Conservation (phyloP, 2,113 vertebrate species). For the Lagopus muta region DNA sequence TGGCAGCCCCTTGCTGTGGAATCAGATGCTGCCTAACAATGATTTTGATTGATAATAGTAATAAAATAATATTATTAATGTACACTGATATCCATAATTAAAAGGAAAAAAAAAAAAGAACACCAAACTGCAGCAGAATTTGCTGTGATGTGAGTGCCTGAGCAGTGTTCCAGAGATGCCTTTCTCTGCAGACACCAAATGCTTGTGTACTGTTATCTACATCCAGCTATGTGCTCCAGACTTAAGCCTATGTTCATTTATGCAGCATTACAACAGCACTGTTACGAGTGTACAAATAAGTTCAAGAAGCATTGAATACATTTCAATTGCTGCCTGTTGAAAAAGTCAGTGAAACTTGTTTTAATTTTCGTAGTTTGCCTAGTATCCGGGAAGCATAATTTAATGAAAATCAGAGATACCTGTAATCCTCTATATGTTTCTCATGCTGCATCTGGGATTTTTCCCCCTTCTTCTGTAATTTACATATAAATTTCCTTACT, state of each 20-base stretch:
- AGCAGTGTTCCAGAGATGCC: neutral
- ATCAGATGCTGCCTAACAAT: neutral
- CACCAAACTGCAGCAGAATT: neutral
- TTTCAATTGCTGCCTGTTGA: neutral
- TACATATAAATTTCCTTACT: neutral
- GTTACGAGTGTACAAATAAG: neutral
- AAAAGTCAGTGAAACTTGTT: neutral
- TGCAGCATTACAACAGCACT: neutral
- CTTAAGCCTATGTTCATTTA: neutral
- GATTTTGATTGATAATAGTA: neutral
- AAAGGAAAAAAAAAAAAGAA: fast-evolving
- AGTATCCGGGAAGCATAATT: neutral
- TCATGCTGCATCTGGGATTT: neutral
- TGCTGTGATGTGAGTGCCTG: neutral
- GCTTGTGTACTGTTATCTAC: neutral
- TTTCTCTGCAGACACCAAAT: neutral
- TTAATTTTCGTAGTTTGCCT: neutral
- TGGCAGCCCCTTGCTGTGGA: neutral
- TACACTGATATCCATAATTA: neutral
- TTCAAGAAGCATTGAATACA: neutral
- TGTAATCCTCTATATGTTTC: neutral
- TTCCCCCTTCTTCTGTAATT: neutral
- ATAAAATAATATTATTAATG: neutral
- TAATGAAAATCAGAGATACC: neutral
- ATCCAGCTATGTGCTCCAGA: neutral